Base-by-base conservation (phyloP, 2,113 vertebrate genomes). In the Ceyx margarethae region DNA sequence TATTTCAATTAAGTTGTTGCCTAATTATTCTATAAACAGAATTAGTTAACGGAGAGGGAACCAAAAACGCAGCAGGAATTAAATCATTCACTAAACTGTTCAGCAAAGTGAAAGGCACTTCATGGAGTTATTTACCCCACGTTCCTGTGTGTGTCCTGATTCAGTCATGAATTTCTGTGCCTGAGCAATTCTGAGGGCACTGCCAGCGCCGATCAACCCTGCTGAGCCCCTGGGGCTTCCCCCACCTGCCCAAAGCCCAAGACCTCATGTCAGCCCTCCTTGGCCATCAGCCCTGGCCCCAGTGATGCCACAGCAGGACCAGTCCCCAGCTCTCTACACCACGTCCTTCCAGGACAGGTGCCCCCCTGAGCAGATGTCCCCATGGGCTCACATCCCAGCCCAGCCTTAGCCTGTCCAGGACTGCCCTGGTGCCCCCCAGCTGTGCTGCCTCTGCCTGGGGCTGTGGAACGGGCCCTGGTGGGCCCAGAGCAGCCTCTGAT, bases 1-100 rank as follows among this genome's bases (percentile, higher is more conserved):
- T 88, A 9, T 94, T 95, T 95, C 90, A 94, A 77, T 94, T 90
- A 93, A 90, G 87, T 81, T 57, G 54, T 73, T 95, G 71, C 53
- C 25, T 94, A 94, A 94, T 93, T 80, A 89, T 91, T 94, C 81
- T 79, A 86, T 94, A 81, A 95, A 90, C 88, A 86, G 74, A 90
- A 91, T 94, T 93, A 94, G 20, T 57, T 88, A 88, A 84, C 23
- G 23, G 23, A 86, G 76, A 86, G 17, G 19, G 58, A 89, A 84
- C 10, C 3, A 16, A 87, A 87, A 92, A 58, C 45, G 46, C 19
- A 79, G 73, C 23, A 42, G 58, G 58, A 93, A 76, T 90, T 75
- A 81, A 90, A 86, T 79, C 9, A 66, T 85, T 85, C 17, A 62
- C 58, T 76, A 69, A 89, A n/a, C 1, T 1, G 42, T 35, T 91